phyloP scores from a whole-genome alignment of 2,888 invertebrate species.

The Drosophila tanythrix region DNA sequence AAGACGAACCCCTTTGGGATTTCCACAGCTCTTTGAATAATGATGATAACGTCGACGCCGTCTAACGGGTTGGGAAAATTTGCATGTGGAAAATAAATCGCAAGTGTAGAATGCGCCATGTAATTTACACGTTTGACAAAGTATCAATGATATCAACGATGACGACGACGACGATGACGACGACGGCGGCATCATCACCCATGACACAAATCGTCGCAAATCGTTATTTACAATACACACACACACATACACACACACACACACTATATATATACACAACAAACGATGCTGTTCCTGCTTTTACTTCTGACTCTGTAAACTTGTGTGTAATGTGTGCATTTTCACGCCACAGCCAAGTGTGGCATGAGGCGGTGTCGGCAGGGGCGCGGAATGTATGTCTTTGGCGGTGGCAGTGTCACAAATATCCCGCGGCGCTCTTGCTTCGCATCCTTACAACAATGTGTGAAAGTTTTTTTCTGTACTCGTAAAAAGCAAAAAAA shows the following conservation, averaged over 20 bases:
- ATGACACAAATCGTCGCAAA: conserved; percentile 81
- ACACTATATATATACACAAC: background rate
- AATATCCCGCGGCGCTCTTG: conserved; percentile 78
- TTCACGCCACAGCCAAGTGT: conserved; percentile 59
- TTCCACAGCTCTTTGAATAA: conserved; percentile 73
- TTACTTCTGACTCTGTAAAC: conserved; percentile 21
- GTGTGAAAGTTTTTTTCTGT: conserved; percentile 81
- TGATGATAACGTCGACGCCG: conserved; percentile 68
- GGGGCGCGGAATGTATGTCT: conserved; percentile 24
- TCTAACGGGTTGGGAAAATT: conserved; percentile 57
- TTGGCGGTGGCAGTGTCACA: conserved; percentile 48
- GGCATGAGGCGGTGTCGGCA: background rate
- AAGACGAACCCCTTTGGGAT: conserved; percentile 69
- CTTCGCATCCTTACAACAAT: conserved; percentile 76
- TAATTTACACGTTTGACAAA: conserved; percentile 82
- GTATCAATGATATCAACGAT: conserved; percentile 76
- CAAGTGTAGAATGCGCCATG: conserved; percentile 71
- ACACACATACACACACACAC: background rate
- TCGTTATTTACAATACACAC: conserved; percentile 76
- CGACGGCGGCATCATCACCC: conserved; percentile 56
- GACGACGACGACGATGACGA: conserved; percentile 45
- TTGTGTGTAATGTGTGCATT: conserved; percentile 66
- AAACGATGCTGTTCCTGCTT: conserved; percentile 15
- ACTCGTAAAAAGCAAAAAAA: conserved; percentile 27
- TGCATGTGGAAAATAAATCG: conserved; percentile 73